phyloP scores from a whole-genome alignment of 1,140 invertebrate genomes.

The Drosophila watanabei region DNA sequence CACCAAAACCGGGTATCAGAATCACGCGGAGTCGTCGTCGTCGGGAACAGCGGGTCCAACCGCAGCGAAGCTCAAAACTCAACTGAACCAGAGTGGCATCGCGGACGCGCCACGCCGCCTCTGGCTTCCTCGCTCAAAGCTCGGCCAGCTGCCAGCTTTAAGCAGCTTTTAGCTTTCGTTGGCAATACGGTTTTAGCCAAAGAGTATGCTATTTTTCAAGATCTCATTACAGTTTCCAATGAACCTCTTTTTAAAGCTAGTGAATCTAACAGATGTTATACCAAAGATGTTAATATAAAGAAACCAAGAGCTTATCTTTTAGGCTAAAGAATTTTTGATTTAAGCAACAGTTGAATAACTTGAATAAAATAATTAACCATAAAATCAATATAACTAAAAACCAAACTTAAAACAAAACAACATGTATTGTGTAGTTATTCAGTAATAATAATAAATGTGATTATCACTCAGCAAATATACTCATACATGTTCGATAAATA shows the following conservation, averaged over 20 bases:
- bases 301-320: no score
- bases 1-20: slow-evolving; percentile 34
- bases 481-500: no score
- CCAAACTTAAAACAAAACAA: no score
- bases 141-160: not conserved
- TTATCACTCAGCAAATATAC: no score
- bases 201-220: not conserved
- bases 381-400: no score
- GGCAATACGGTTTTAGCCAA: not conserved
- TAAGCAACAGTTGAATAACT: no score
- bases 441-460: no score
- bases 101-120: not conserved
- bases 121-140: slow-evolving; percentile 47
- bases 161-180: slow-evolving; percentile 19
- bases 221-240: not conserved
- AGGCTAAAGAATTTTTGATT: no score
- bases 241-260: not conserved
- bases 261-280: not conserved
- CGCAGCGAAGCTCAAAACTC: slow-evolving; percentile 76
- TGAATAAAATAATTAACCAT: no score
- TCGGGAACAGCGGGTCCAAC: slow-evolving; percentile 49
- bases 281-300: no score
- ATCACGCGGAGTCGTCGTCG: slow-evolving; percentile 46
- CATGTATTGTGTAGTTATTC: no score
- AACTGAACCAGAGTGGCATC: slow-evolving; percentile 46